Percentiles rank a stretch among this genome's conserved stretches.
phyloP scores from a whole-genome alignment of 2,797 vertebrate genomes.

The Cuniculus paca region DNA sequence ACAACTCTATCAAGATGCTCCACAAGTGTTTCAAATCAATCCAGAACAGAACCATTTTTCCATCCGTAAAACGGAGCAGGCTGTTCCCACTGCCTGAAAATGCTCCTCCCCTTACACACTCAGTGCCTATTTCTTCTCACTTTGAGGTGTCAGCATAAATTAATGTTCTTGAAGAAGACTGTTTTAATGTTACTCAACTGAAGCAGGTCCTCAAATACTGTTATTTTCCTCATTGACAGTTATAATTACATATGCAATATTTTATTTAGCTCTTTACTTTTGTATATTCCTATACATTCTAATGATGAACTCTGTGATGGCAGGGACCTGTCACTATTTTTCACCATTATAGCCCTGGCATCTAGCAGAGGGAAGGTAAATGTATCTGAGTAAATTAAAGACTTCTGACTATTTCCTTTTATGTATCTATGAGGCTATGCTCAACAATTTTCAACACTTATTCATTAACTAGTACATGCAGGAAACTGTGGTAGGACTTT shows the following conservation, averaged over 20 bases:
- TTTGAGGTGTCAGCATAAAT: background rate
- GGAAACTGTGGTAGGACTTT: background rate
- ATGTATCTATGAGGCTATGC: background rate
- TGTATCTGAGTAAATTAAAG: background rate
- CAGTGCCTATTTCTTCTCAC: background rate
- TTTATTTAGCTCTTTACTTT: background rate
- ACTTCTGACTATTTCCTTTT: background rate
- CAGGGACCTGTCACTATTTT: background rate
- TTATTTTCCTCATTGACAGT: background rate
- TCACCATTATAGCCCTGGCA: background rate
- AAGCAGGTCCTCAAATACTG: background rate
- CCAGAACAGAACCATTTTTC: conserved; percentile 5
- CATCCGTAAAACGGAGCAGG: background rate
- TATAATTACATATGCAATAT: background rate
- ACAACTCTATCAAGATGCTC: background rate
- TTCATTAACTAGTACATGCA: background rate
- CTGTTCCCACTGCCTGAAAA: background rate
- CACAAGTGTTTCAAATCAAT: background rate
- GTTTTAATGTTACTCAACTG: background rate
- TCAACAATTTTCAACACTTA: background rate
- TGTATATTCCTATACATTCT: background rate
- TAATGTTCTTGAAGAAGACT: background rate
- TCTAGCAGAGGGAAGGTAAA: background rate
- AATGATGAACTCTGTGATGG: background rate
- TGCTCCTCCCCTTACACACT: background rate